phyloP scores from a whole-genome alignment of 2,113 vertebrate species.

The Tyrannus savana region DNA sequence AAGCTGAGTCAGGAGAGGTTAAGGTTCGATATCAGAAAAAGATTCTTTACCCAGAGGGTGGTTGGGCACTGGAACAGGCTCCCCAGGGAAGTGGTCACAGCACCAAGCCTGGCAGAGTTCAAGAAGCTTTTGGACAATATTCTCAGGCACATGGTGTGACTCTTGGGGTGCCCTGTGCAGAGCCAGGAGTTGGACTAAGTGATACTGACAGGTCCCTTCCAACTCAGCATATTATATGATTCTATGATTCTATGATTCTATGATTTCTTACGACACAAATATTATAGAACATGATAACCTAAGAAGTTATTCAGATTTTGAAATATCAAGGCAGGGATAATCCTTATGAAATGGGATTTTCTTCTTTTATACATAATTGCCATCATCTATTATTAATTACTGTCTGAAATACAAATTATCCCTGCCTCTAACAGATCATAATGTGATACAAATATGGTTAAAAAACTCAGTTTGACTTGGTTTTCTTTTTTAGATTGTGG shows the following conservation, averaged over 20 bases:
- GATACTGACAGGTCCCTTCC: not conserved
- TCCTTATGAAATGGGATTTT: not conserved
- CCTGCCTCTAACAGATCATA: not conserved
- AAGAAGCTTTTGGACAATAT: fast-evolving
- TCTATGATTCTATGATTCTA: not conserved
- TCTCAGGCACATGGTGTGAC: fast-evolving
- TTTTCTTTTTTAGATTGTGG: not conserved
- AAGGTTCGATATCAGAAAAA: not conserved
- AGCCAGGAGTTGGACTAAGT: fast-evolving
- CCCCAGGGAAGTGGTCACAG: not conserved
- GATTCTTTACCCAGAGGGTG: not conserved
- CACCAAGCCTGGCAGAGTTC: not conserved
- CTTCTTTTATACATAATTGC: not conserved
- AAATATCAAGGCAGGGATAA: not conserved
- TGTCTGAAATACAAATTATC: not conserved
- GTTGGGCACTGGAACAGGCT: not conserved
- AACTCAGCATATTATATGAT: not conserved
- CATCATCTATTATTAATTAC: not conserved
- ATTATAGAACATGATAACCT: not conserved
- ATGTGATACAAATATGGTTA: not conserved
- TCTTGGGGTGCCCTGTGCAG: not conserved
- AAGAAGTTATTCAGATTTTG: not conserved
- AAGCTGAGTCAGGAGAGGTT: not conserved
- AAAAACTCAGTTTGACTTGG: not conserved
- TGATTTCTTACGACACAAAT: not conserved